A percentile compares a stretch with the other conserved stretches of the same genome.
Conservation (phyloP, 1,140 invertebrate species). For the Drosophila nannoptera region DNA sequence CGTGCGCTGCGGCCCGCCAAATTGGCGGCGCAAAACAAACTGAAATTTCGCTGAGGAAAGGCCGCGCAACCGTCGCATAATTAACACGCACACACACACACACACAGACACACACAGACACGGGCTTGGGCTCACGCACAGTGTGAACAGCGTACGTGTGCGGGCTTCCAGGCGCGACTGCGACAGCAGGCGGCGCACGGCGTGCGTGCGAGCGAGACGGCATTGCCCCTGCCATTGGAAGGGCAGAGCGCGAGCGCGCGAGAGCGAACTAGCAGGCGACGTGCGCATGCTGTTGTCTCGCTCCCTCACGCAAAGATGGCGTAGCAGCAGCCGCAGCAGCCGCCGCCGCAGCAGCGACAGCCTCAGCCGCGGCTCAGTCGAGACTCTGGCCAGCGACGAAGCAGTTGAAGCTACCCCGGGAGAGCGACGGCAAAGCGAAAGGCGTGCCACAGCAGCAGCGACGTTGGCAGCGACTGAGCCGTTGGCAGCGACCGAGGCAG, state of each 20-base stretch:
- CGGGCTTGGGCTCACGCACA: conserved; percentile 40
- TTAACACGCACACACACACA: conserved; percentile 35
- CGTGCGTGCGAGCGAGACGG: conserved; percentile 16
- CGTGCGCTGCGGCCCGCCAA: conserved; percentile 50
- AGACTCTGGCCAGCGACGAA: conserved; percentile 43
- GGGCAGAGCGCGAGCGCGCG: not conserved
- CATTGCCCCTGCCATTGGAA: conserved; percentile 62
- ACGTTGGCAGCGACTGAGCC: conserved; percentile 37
- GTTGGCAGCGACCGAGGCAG: conserved; percentile 35
- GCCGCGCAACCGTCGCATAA: conserved; percentile 43
- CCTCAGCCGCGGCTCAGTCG: conserved; percentile 28
- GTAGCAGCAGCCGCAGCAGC: conserved; percentile 37
- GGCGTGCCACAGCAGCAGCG: not conserved
- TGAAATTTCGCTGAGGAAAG: conserved; percentile 51
- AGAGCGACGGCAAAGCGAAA: conserved; percentile 20
- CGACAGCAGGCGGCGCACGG: not conserved
- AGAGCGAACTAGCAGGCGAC: conserved; percentile 8
- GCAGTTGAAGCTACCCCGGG: conserved; percentile 38
- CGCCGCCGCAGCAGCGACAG: conserved; percentile 6
- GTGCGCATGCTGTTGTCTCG: conserved; percentile 25
- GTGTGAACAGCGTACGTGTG: conserved; percentile 59
- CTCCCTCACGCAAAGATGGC: conserved; percentile 63
- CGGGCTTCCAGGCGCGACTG: conserved; percentile 46
- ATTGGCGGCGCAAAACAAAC: conserved; percentile 72
- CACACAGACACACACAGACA: conserved; percentile 7